These are phyloP conservation scores for Drosophila flavopinicola DNA, from an alignment of 2,888 invertebrate species.

Conservation along the genomic window DNA sequence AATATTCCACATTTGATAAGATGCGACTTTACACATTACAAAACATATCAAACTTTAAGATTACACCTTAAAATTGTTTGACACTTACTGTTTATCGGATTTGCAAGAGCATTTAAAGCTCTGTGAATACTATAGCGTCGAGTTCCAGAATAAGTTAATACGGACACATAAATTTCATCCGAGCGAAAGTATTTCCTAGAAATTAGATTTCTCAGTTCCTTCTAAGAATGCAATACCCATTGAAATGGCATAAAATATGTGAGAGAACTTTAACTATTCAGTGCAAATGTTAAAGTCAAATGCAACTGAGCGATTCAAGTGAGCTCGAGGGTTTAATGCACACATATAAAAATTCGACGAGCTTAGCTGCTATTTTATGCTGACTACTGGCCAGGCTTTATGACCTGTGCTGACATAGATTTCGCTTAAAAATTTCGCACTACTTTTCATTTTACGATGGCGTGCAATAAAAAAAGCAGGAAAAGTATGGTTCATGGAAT, in stretches of 20 bases:
- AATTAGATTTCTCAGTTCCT: no score
- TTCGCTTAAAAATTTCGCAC: constrained; percentile 61
- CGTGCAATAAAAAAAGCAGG: constrained; percentile 58
- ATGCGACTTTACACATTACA: no score
- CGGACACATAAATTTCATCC: no score
- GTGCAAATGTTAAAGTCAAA: constrained; percentile 1
- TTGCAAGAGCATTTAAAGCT: no score
- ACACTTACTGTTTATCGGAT: no score
- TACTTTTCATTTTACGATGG: constrained; percentile 63
- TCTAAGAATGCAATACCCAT: background rate
- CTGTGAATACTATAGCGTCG: no score
- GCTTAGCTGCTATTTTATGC: constrained; percentile 23
- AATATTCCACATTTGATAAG: no score
- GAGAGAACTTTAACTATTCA: constrained; percentile 1
- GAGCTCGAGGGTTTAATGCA: background rate
- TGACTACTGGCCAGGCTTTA: constrained; percentile 19
- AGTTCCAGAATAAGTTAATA: no score
- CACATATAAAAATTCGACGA: constrained; percentile 35
- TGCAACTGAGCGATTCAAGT: constrained; percentile 5
- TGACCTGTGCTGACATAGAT: constrained; percentile 64
- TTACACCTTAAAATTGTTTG: no score
- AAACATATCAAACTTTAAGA: no score
- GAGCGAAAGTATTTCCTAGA: no score
- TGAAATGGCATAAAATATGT: background rate
- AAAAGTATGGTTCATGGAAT: constrained; percentile 42